Evolutionary conservation across 2,888 invertebrate species (phyloP).

Genomic region (Tinea semifulvella): DNA sequence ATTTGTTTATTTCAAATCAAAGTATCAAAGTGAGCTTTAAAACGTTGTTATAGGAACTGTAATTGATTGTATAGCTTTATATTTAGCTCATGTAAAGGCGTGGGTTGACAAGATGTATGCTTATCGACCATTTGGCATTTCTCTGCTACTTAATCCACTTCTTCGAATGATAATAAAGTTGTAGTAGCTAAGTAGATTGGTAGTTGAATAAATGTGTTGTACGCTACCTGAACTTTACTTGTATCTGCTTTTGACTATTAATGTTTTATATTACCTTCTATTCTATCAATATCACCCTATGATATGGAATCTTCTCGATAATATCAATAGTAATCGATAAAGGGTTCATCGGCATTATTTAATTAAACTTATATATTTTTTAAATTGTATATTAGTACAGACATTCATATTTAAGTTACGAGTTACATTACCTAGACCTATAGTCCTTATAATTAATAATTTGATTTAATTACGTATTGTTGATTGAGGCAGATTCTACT

Average conservation of each 20-base stretch:
- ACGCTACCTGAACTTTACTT: conserved; percentile 5
- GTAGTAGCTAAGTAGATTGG: conserved; percentile 36
- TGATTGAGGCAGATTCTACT: no score
- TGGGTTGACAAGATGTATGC: conserved; percentile 59
- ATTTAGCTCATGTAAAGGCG: conserved; percentile 24
- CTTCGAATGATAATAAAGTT: conserved; percentile 53
- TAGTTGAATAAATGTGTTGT: conserved; percentile 3
- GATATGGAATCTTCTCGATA: no score
- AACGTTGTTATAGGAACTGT: conserved; percentile 5
- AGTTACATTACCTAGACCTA: no score
- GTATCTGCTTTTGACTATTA: background rate
- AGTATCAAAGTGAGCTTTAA: background rate
- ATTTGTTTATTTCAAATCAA: background rate
- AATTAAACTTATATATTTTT: no score
- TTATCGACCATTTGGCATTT: conserved; percentile 62
- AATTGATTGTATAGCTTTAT: conserved; percentile 3
- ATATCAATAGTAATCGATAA: no score
- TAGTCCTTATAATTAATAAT: no score
- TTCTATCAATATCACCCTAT: no score
- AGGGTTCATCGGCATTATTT: no score
- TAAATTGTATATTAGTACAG: no score
- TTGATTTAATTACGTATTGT: no score
- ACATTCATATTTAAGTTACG: no score
- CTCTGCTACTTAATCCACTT: conserved; percentile 61
- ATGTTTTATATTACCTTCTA: no score